These are phyloP conservation scores for Scomber japonicus DNA, from an alignment of 2,113 vertebrate species.

Conservation along the genomic window DNA sequence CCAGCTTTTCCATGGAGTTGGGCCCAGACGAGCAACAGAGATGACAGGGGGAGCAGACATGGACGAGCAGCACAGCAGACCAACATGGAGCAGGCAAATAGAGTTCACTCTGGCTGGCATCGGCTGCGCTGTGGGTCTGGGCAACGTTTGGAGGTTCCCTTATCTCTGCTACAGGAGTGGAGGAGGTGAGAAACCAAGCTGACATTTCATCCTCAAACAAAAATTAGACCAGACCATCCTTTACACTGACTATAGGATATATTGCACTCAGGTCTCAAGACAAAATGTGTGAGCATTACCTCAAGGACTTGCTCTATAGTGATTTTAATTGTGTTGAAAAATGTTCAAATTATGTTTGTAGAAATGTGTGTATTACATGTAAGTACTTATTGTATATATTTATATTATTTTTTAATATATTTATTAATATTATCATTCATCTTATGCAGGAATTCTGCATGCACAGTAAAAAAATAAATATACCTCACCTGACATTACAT, in stretches of 20 bases:
- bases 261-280: neutral
- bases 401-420: no score
- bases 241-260: neutral
- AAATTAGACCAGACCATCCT: neutral
- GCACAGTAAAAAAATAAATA: neutral
- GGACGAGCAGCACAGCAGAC: conserved; percentile 71
- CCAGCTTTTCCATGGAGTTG: conserved; percentile 28
- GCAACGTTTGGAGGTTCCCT: conserved; percentile 87
- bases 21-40: conserved; percentile 12
- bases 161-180: conserved; percentile 87
- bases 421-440: no score
- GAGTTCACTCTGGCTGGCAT: conserved; percentile 87
- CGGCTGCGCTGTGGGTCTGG: conserved; percentile 84
- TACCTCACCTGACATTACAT: neutral
- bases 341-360: neutral
- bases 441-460: neutral
- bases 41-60: conserved; percentile 27
- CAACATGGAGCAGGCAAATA: conserved; percentile 84
- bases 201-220: neutral
- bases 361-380: neutral
- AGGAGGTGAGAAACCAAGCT: conserved; percentile 79
- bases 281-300: neutral
- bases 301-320: neutral
- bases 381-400: neutral
- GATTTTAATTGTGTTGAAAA: neutral